Base-by-base conservation (phyloP, 2,113 vertebrate species). In the Protomyctophum bolini region DNA sequence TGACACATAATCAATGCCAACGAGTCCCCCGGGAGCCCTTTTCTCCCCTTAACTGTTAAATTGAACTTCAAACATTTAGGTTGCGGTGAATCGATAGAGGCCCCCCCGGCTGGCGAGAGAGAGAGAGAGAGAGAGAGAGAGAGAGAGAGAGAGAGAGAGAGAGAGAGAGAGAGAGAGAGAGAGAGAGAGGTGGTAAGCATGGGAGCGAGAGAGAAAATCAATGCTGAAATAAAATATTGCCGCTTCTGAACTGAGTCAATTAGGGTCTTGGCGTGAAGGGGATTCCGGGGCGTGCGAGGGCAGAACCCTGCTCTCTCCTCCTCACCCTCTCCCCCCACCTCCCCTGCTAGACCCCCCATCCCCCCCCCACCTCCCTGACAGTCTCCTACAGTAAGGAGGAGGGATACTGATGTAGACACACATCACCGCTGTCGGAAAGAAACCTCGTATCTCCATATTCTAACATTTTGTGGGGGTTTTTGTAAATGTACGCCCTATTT, bases 1-100 rank as follows among this genome's bases (percentile, higher is more conserved):
- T 90, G 94, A 94, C 94, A 94, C 90, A 94, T 95, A 96, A 95
- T 96, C 94, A 93, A 96, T 95, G 87, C 84, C 77, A 88, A 91
- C 56, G 86, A 94, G 93, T 94, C 94, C 91, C 94, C 94, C 93
- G 14, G 72, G 93, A 95, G 93, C 92, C 92, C 92, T 94, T 93
- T 93, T 92, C 14, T 93, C 91, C 94, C 93, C 93, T 93, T 93
- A 94, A 94, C 94, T 93, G 92, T 92, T 94, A 94, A 95, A 95
- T 92, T 95, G 94, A 94, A 95, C 93, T 95, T 93, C 93, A 94
- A 94, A 93, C 83, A 84, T 92, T 94, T 90, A 90, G 88, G 92
- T 86, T 91, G 92, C 83, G 79, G 84, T 87, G 92, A 91, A 94
- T 95, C 94, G 93, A 95, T 94, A 64, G 91, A 64, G 91, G 89